Percentiles rank a stretch among this genome's conserved stretches.
Conservation (phyloP, 2,797 vertebrate genomes). For the Parauchenoglanis ngamensis region DNA sequence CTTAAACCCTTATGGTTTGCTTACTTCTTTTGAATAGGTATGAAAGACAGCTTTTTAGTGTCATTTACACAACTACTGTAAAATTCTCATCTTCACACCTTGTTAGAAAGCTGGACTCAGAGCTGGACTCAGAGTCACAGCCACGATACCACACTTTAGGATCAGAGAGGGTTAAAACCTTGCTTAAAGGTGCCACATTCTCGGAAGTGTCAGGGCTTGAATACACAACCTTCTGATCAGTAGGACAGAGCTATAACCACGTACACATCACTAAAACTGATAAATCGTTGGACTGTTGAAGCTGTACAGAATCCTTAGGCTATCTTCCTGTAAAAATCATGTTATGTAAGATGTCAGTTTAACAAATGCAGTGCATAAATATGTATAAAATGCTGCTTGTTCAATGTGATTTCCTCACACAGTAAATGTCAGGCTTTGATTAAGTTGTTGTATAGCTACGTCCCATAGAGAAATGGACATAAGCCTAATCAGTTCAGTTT, state of each 20-base stretch:
- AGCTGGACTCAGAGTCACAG: background rate
- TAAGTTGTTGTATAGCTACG: background rate
- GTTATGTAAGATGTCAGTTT: too few species aligned
- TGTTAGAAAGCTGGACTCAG: background rate
- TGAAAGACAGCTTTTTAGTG: background rate
- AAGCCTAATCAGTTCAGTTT: background rate
- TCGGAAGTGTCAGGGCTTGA: background rate
- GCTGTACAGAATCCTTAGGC: background rate
- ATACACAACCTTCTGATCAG: background rate
- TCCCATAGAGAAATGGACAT: background rate
- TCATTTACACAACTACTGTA: background rate
- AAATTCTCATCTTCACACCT: background rate
- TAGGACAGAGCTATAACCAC: too few species aligned
- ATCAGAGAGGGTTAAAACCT: background rate
- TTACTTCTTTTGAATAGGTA: background rate
- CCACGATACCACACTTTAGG: background rate
- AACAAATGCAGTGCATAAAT: background rate
- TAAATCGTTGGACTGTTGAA: background rate
- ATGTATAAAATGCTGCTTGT: background rate
- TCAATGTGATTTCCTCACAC: slow-evolving; percentile 16
- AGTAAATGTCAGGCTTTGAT: slow-evolving; percentile 13
- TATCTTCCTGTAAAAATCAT: background rate
- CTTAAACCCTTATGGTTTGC: background rate
- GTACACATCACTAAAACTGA: background rate
- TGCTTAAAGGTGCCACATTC: background rate